A percentile compares a stretch with the other conserved stretches of the same genome.
phyloP scores from a whole-genome alignment of 2,113 vertebrate genomes.

The Machaerirhynchus nigripectus region DNA sequence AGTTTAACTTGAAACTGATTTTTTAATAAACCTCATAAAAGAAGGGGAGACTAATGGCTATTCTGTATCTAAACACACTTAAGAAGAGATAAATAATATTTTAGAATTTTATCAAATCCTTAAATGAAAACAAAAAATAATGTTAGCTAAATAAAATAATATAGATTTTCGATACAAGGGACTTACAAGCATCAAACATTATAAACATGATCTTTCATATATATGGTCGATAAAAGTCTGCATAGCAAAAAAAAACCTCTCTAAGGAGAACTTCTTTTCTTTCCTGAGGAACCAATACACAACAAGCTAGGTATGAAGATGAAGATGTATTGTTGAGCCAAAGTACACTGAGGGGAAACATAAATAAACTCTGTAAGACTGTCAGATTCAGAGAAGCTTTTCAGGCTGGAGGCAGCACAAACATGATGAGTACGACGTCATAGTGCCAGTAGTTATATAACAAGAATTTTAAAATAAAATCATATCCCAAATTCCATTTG shows the following conservation, averaged over 20 bases:
- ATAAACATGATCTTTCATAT: background rate
- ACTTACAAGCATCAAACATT: background rate
- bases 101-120: background rate
- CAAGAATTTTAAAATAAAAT: background rate
- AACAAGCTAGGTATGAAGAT: background rate
- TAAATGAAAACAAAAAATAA: background rate
- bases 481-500: background rate
- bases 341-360: background rate
- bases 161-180: background rate
- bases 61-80: background rate
- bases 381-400: background rate
- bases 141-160: background rate
- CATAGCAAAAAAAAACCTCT: constrained; percentile 5
- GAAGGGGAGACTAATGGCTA: background rate
- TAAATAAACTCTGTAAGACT: constrained; percentile 20
- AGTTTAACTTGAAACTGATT: background rate
- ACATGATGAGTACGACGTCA: background rate
- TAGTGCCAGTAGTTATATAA: background rate
- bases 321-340: background rate
- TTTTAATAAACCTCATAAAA: background rate
- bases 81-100: background rate
- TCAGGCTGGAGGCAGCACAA: background rate
- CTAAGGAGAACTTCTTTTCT: background rate
- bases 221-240: background rate
- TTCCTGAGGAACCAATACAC: background rate